phyloP scores from a whole-genome alignment of 2,888 invertebrate species.

The Cosmorhoe ocellata region DNA sequence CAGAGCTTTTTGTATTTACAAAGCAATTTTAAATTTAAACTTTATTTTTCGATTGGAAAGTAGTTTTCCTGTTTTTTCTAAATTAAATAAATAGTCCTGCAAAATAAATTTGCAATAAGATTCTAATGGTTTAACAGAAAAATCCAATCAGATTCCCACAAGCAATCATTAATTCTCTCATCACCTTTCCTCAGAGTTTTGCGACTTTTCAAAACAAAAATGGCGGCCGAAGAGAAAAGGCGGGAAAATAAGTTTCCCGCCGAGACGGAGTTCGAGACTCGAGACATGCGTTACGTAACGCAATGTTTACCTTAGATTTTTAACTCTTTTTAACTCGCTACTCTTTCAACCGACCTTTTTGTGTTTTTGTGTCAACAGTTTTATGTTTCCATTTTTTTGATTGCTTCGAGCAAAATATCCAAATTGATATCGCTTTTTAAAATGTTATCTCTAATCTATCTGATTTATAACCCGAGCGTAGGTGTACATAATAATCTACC shows the following conservation, averaged over 20 bases:
- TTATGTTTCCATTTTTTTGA: conserved; percentile 32
- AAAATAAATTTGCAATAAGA: too few species aligned
- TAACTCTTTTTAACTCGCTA: conserved; percentile 41
- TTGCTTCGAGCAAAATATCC: conserved; percentile 8
- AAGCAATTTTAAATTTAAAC: neutral
- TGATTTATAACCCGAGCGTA: conserved; percentile 6
- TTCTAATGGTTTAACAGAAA: conserved; percentile 25
- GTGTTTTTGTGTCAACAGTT: conserved; percentile 31
- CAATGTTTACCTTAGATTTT: conserved; percentile 63
- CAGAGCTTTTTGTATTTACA: conserved; percentile 2
- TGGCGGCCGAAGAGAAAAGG: conserved; percentile 63
- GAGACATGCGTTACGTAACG: conserved; percentile 75
- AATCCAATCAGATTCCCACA: conserved; percentile 66
- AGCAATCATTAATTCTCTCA: conserved; percentile 38
- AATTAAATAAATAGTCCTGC: too few species aligned
- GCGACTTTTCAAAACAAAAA: conserved; percentile 42
- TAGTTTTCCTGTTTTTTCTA: too few species aligned
- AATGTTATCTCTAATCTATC: neutral
- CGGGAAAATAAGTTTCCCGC: conserved; percentile 80
- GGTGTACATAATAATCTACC: conserved; percentile 16
- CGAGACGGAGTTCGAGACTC: conserved; percentile 70
- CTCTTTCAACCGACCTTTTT: conserved; percentile 25
- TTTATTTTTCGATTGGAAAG: neutral
- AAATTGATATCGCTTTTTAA: neutral
- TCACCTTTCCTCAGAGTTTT: conserved; percentile 1